phyloP scores from a whole-genome alignment of 1,140 invertebrate species.

The Aphaenogaster floridana region DNA sequence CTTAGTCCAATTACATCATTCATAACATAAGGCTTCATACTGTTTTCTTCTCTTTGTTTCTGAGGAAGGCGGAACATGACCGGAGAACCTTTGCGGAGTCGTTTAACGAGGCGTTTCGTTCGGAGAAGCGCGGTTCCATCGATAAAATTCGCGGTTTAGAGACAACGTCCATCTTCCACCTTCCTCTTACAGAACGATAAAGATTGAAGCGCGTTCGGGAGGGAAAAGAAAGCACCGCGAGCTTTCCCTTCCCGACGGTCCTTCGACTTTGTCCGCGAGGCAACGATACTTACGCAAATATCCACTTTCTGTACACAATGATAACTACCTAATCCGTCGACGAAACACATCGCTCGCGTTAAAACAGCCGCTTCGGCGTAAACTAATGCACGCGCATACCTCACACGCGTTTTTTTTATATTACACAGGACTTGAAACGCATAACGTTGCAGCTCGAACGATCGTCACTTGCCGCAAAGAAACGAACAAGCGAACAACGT shows the following conservation, averaged over 20 bases:
- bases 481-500: constrained; percentile 40
- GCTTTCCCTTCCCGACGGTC: neutral
- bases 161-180: constrained; percentile 43
- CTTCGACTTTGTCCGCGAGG: constrained; percentile 22
- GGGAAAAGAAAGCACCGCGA: neutral
- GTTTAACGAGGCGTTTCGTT: neutral
- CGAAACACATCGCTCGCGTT: constrained; percentile 3
- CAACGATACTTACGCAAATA: constrained; percentile 51
- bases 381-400: neutral
- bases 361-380: constrained; percentile 9
- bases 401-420: neutral
- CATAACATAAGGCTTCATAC: constrained; percentile 26
- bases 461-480: constrained; percentile 48
- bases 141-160: constrained; percentile 26
- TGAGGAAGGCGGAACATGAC: constrained; percentile 14
- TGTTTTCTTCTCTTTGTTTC: neutral
- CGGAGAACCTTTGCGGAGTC: neutral
- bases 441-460: constrained; percentile 26
- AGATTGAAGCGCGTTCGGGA: constrained; percentile 6
- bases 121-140: neutral
- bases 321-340: constrained; percentile 33
- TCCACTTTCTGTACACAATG: constrained; percentile 19
- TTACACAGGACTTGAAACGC: neutral
- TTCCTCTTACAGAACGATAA: constrained; percentile 65
- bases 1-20: constrained; percentile 49